Base-by-base conservation (phyloP, 2,888 invertebrate genomes). In the Maniola hyperantus region DNA sequence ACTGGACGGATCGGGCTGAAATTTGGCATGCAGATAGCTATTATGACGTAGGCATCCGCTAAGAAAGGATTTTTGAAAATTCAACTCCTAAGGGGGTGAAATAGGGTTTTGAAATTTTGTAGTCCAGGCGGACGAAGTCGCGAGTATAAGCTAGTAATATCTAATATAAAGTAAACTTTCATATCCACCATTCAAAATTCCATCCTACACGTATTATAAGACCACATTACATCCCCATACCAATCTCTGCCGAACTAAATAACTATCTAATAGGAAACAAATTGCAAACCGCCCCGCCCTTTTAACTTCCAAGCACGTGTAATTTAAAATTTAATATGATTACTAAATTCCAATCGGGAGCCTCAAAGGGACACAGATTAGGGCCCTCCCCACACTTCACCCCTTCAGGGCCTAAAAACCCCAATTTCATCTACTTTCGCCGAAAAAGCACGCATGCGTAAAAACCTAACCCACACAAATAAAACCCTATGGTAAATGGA, bases 241-340 rank as follows among this genome's bases (percentile, higher is more conserved):
- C 68, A 71, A 74, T 72, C 68, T 68, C 72, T 60, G 65, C 66
- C 57, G 69, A 69, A 73, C 70, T 73, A 78, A 78, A 79, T 76
- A 83, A 85, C 85, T 85, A 84, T 84, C 80, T 88, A 88, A 90
- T 88, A 80, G 84, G 88, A 85, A 89, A 88, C 79, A 87, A 89
- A 89, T 89, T 89, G 84, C 75, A 68, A 71, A 70, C 74, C 68
- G 67, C 80, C 82, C 81, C 80, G 77, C 79, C 87, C 88, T 83
- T 86, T 84, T 79, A 85, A 87, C 81, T 86, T 84, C 72, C 81
- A 82, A 85, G 83, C 87, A 89, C 89, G 87, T 91, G 89, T 89
- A 89, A 91, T 91, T 91, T 91, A 89, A 91, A 91, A 90, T 90
- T 88, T 91, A 91, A 91, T 91, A 91, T 91, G 91, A 90, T 90